Conservation (phyloP, 30 jellyfish, hydroid and myxozoan species). For the Phacellophora camtschatica region DNA sequence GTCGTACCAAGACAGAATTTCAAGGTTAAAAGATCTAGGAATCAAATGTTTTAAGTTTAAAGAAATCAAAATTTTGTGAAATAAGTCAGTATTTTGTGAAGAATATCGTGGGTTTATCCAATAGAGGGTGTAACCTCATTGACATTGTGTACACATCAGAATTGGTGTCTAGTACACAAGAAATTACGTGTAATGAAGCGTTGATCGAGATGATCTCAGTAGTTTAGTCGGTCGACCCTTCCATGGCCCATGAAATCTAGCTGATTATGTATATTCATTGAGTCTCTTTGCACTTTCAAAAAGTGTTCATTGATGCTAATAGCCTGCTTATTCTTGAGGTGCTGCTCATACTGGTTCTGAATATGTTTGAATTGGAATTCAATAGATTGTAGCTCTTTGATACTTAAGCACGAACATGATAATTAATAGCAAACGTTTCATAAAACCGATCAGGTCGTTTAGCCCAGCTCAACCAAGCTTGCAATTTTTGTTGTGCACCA, state of each 20-base stretch:
- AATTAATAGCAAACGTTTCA: too few species aligned
- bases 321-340: not conserved
- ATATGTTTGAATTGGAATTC: too few species aligned
- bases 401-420: too few species aligned
- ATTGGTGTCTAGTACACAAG: not conserved
- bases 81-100: not conserved
- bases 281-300: not conserved
- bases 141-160: constrained; percentile 26
- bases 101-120: not conserved
- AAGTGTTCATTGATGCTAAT: constrained; percentile 35
- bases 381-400: too few species aligned
- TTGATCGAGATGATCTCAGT: constrained; percentile 58
- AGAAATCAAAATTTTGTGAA: not conserved
- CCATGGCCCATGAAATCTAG: constrained; percentile 28
- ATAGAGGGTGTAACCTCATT: constrained; percentile 24
- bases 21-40: not conserved
- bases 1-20: not conserved
- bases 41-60: not conserved
- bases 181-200: constrained; percentile 51
- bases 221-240: constrained; percentile 34
- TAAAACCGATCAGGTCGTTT: too few species aligned
- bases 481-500: too few species aligned
- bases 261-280: constrained; percentile 17
- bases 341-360: not conserved
- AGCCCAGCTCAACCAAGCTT: too few species aligned